Conservation (phyloP, 2,888 invertebrate species). For the Ctena decussata region DNA sequence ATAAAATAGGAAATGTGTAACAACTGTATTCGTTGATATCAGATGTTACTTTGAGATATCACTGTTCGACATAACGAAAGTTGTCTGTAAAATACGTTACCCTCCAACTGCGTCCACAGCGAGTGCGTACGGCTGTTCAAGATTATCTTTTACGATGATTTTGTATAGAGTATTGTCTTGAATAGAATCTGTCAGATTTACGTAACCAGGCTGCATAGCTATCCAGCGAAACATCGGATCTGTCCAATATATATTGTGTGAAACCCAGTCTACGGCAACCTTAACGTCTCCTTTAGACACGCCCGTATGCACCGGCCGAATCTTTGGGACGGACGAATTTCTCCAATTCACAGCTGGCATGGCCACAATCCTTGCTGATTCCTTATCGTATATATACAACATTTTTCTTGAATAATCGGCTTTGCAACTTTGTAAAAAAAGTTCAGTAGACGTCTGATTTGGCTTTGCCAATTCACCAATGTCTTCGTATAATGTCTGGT, state of each 20-base stretch:
- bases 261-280: slow-evolving; percentile 39
- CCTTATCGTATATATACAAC: neutral
- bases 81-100: too few species aligned
- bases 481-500: neutral
- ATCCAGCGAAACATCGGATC: slow-evolving; percentile 41
- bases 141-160: slow-evolving; percentile 23
- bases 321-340: neutral
- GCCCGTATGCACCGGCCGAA: neutral
- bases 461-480: neutral
- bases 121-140: slow-evolving; percentile 19
- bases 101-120: slow-evolving; percentile 25
- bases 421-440: neutral
- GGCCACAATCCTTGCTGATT: neutral
- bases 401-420: slow-evolving; percentile 2
- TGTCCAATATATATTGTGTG: slow-evolving; percentile 48
- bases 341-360: neutral
- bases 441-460: neutral
- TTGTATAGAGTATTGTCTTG: neutral
- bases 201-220: slow-evolving; percentile 21
- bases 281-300: slow-evolving; percentile 15
- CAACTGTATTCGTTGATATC: too few species aligned
- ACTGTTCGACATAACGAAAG: too few species aligned
- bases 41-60: too few species aligned
- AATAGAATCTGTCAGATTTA: neutral
- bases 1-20: too few species aligned